Base-by-base conservation (phyloP, 2,113 vertebrate species). In the Cnemophilus loriae region DNA sequence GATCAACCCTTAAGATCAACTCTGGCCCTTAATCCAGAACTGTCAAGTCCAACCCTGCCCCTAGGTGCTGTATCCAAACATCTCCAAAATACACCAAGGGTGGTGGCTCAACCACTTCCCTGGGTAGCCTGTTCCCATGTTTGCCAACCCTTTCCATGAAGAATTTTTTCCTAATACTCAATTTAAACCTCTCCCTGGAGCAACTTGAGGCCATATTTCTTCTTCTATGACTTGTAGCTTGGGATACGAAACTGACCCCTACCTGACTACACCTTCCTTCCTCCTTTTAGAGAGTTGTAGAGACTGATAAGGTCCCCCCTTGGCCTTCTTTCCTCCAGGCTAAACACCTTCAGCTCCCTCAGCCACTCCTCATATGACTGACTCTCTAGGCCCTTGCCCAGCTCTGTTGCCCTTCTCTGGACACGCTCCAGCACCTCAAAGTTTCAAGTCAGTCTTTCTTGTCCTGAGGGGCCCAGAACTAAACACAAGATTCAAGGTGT, bases 101-200 rank as follows among this genome's bases (percentile, higher is more conserved):
- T 69, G 7, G 16, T 32, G 19, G 59, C 13, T 44, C 39, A 32
- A 16, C 5, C 15, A 19, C 17, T 61, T 61, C n/a, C 4, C 27
- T n/a, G 17, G 15, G 23, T 16, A 75, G 20, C 18, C n/a, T 57
- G 11, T 52, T 71, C 20, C 33, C 32, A 11, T 26, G 11, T 20
- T 49, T 67, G 23, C 39, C 6, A 32, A 8, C 3, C 3, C 22
- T 77, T 57, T 53, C 7, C 2, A 14, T 28, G 18, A 39, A 80
- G 12, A 60, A 47, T 11, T 61, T 12, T 67, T 84, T 42, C 42
- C 11, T 32, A 71, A n/a, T 61, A 61, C 9, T 30, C n/a, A 28
- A 4, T 19, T n/a, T 71, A 67, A 55, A 3, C 3, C 27, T 9
- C 14, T 2, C 13, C 3, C 8, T 1, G 1, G 24, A 4, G 6